Evolutionary conservation across 1,140 invertebrate genomes (phyloP), one percentile per base, ranked within the genome.

Genomic region (Bilobella aurantiaca): DNA sequence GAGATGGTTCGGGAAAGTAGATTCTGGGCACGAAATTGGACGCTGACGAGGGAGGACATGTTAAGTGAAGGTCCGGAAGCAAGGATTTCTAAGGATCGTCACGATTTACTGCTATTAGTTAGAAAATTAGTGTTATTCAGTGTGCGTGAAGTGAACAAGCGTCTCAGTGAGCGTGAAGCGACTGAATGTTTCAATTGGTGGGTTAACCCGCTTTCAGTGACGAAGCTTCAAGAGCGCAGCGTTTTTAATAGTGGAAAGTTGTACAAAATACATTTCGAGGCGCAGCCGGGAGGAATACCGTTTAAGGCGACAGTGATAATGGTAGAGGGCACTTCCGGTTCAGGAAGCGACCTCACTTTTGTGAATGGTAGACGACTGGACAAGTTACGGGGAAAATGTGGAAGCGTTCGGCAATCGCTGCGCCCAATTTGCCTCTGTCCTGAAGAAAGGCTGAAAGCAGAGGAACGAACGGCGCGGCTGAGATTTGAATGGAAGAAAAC

Each of bases 181-280:
- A 58, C 56, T 47, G 56, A 25, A 12, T 21, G 34, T n/a, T n/a
- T n/a, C n/a, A n/a, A n/a, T 18, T 65, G 63, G 63, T 65, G 63
- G 63, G 63, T 53, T 16, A 65, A 65, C 25, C 63, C 63, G 2
- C 56, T 65, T 1, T 27, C 32, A 21, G 0, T 16, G 16, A 1
- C 29, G 31, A 14, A n/a, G 0, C 37, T 42, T 8, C 25, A 47
- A 30, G 18, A 37, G 25, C 23, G 25, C 0, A 1, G 8, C 28
- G 1, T 28, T 30, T 1, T 21, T 30, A 0, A 0, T 28, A 8
- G 34, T 16, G 0, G 21, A 65, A 1, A 29, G 27, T 18, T 23
- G 1, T 32, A 58, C n/a, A 21, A 23, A 5, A 28, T 65, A 12
- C 18, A 31, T 37, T 65, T 65, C 28, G 16, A 34, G 1, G 32